A percentile compares a stretch with the other conserved stretches of the same genome.
phyloP scores from a whole-genome alignment of 2,888 invertebrate species.

The Acleris holmiana region DNA sequence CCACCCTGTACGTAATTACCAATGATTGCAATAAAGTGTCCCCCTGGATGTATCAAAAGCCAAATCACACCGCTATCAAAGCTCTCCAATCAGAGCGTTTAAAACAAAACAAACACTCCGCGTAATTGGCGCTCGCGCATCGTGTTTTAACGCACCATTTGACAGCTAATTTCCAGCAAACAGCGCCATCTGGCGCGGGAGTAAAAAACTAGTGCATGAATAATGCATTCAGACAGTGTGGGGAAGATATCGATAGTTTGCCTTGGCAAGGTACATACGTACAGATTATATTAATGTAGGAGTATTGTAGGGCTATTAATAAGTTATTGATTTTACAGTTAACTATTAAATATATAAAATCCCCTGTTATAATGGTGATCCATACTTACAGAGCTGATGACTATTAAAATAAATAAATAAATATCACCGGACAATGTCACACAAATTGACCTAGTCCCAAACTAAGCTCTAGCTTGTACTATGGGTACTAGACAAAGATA shows the following conservation, averaged over 20 bases:
- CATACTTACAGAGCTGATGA: too few species aligned
- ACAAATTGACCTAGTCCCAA: too few species aligned
- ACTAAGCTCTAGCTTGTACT: too few species aligned
- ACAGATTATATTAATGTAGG: neutral
- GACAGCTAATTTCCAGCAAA: slow-evolving; percentile 63
- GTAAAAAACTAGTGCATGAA: slow-evolving; percentile 67
- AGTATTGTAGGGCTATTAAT: neutral
- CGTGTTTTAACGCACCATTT: slow-evolving; percentile 58
- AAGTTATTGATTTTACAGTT: too few species aligned
- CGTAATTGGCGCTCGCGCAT: slow-evolving; percentile 22
- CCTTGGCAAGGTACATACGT: neutral
- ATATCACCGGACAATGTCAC: too few species aligned
- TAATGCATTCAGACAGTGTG: slow-evolving; percentile 54
- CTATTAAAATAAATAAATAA: too few species aligned
- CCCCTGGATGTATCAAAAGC: slow-evolving; percentile 45
- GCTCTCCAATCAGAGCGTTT: slow-evolving; percentile 30
- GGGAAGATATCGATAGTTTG: slow-evolving; percentile 34
- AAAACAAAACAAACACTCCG: slow-evolving; percentile 26
- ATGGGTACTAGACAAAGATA: too few species aligned
- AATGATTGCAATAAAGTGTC: too few species aligned
- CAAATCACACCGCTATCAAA: slow-evolving; percentile 2
- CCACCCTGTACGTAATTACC: too few species aligned
- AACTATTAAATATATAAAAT: too few species aligned
- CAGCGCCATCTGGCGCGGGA: slow-evolving; percentile 68
- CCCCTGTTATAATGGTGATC: too few species aligned